Evolutionary conservation across 2,888 invertebrate genomes (phyloP).

Genomic region (Drosophila multiciliata): DNA sequence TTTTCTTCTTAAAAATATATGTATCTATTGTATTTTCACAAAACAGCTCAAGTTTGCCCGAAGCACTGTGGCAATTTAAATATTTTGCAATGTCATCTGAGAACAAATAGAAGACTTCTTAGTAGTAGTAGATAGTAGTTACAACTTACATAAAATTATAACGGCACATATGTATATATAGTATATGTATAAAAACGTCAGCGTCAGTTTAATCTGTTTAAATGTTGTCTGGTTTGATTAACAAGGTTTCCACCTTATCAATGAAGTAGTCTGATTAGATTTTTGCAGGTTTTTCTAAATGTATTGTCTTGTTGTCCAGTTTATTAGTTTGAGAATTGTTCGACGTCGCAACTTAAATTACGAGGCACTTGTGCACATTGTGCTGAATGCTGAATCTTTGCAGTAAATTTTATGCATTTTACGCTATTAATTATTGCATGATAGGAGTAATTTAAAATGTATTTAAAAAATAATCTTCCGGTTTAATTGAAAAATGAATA

Average conservation of each 20-base stretch:
- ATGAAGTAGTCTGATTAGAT: not conserved
- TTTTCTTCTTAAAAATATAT: not conserved
- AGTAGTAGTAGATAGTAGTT: constrained; percentile 5
- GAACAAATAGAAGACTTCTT: constrained; percentile 8
- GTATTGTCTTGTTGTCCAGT: constrained; percentile 6
- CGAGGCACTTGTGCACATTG: not conserved
- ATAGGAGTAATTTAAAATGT: not conserved
- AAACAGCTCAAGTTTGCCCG: not conserved
- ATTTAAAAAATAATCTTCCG: not conserved
- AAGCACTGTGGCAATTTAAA: not conserved
- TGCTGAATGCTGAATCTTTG: not conserved
- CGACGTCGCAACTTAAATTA: constrained; percentile 7
- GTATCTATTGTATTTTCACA: not conserved
- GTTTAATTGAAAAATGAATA: not conserved
- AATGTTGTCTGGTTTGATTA: not conserved
- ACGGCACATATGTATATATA: constrained; percentile 5
- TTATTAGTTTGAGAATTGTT: not conserved
- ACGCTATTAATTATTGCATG: not conserved
- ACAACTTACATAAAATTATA: constrained; percentile 5
- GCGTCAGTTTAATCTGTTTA: constrained; percentile 8
- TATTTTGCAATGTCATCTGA: constrained; percentile 20
- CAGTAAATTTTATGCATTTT: not conserved
- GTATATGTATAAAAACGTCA: constrained; percentile 6
- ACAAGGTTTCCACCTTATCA: constrained; percentile 22
- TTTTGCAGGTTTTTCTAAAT: constrained; percentile 5